Evolutionary conservation across 2,797 vertebrate species (phyloP).

Genomic region (Helostoma temminkii): DNA sequence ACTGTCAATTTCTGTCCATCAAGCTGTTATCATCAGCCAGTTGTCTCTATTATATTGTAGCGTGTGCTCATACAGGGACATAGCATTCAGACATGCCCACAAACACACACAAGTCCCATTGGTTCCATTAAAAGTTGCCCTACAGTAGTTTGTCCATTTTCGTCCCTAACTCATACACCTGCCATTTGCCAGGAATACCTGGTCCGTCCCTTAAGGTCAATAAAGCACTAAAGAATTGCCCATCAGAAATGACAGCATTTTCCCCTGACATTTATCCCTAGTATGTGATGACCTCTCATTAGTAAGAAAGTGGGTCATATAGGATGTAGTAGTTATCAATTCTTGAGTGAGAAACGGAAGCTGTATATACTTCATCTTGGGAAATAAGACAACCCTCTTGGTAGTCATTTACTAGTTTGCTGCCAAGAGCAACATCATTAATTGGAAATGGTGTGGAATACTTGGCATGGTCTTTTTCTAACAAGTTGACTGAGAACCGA

Average conservation of each 20-base stretch:
- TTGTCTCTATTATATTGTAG: constrained; percentile 33
- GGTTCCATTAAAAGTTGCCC: constrained; percentile 84
- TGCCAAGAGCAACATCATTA: constrained; percentile 82
- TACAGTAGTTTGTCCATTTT: constrained; percentile 76
- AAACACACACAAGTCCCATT: constrained; percentile 70
- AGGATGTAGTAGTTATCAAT: constrained; percentile 76
- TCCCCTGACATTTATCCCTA: constrained; percentile 65
- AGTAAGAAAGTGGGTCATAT: constrained; percentile 77
- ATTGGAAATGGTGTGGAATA: constrained; percentile 81
- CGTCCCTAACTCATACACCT: constrained; percentile 72
- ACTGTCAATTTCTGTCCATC: constrained; percentile 67
- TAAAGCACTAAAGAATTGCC: constrained; percentile 72
- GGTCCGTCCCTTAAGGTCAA: constrained; percentile 75
- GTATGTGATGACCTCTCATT: constrained; percentile 81
- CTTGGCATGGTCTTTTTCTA: constrained; percentile 76
- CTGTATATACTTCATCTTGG: constrained; percentile 75
- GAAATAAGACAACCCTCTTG: constrained; percentile 80
- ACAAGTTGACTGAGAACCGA: constrained; percentile 74
- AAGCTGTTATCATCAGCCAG: constrained; percentile 41
- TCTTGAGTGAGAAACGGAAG: constrained; percentile 67
- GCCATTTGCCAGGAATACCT: constrained; percentile 69
- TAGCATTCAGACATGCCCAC: constrained; percentile 21
- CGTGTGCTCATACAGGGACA: not conserved
- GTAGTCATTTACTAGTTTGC: constrained; percentile 76
- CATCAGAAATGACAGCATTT: constrained; percentile 71